Percentiles rank a stretch among this genome's conserved stretches.
Evolutionary conservation across 2,888 invertebrate species (phyloP).

Genomic region (Hirudinaria manillensis): DNA sequence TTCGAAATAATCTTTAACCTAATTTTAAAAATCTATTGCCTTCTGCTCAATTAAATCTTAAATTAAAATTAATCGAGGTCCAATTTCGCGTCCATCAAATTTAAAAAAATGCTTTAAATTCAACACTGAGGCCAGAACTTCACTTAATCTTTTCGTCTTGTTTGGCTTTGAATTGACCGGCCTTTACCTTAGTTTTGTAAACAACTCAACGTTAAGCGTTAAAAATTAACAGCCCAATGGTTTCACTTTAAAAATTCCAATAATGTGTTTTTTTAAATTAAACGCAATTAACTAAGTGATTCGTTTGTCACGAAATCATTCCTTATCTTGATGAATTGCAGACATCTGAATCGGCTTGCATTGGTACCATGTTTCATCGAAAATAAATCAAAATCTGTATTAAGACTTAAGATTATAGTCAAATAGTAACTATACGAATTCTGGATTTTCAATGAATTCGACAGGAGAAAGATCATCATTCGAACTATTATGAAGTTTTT

Average conservation of each 20-base stretch:
- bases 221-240: neutral
- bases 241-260: neutral
- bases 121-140: neutral
- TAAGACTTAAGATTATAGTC: too few relatives aligned
- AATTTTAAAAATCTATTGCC: neutral
- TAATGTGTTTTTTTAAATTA: neutral
- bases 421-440: too few relatives aligned
- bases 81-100: too few relatives aligned
- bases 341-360: too few relatives aligned
- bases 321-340: neutral
- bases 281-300: neutral
- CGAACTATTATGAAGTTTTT: too few relatives aligned
- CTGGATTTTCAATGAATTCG: too few relatives aligned
- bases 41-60: neutral
- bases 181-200: conserved; percentile 10
- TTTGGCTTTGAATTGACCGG: conserved; percentile 4
- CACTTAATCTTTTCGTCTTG: neutral
- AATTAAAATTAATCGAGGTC: too few relatives aligned
- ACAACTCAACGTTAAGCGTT: neutral
- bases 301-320: neutral
- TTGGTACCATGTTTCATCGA: too few relatives aligned
- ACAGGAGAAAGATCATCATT: too few relatives aligned
- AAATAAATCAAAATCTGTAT: too few relatives aligned
- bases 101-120: neutral
- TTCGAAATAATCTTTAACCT: neutral